Evolutionary conservation across 1,140 invertebrate species (phyloP).

Genomic region (Holcopasites calliopsidis): DNA sequence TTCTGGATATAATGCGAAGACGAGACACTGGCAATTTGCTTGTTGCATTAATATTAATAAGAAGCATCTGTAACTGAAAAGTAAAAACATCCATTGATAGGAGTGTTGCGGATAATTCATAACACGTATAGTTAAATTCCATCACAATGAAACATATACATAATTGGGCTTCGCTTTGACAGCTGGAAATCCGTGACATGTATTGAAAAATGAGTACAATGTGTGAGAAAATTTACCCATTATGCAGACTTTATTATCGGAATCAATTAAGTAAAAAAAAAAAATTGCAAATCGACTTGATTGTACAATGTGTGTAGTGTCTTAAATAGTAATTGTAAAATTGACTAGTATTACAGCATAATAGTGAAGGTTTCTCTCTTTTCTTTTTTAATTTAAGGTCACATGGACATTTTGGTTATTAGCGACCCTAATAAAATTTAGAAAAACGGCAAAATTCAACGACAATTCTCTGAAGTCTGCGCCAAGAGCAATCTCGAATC

Average conservation of each 20-base stretch:
- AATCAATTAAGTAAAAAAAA: no score
- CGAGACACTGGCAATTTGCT: background rate
- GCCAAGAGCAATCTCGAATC: constrained; percentile 8
- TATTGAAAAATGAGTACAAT: background rate
- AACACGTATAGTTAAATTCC: background rate
- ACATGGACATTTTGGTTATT: no score
- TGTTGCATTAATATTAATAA: background rate
- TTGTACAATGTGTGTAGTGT: no score
- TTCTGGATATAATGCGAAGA: background rate
- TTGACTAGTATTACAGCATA: no score
- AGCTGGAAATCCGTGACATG: background rate
- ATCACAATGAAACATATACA: background rate
- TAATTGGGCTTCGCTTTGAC: background rate
- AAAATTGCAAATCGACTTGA: no score
- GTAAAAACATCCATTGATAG: background rate
- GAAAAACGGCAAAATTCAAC: background rate
- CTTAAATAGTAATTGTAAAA: no score
- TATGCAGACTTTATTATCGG: no score
- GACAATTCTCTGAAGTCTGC: background rate
- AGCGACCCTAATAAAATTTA: background rate
- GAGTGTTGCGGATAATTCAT: background rate
- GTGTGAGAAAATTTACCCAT: no score
- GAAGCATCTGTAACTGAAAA: constrained; percentile 1
- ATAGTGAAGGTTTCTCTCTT: no score
- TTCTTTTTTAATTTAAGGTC: no score